phyloP scores from a whole-genome alignment of 2,888 invertebrate genomes.

The Linhomoeus sp. region DNA sequence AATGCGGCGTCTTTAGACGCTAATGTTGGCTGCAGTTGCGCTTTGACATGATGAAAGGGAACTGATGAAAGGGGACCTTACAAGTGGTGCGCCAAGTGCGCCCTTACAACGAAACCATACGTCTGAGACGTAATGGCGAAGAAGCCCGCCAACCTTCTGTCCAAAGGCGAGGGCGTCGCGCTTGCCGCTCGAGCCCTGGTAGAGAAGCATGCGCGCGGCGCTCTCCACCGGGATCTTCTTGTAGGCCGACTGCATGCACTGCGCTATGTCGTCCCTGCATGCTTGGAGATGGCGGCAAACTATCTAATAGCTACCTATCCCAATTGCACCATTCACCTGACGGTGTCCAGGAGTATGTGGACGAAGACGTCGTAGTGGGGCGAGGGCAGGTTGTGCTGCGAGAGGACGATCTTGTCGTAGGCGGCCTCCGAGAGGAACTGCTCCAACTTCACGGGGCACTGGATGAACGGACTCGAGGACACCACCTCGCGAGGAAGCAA shows the following conservation, averaged over 20 bases:
- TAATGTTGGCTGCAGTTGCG: too few species aligned
- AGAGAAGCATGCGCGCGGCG: slow-evolving; percentile 68
- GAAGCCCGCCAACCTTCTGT: too few species aligned
- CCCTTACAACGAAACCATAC: too few species aligned
- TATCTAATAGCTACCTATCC: slow-evolving; percentile 1
- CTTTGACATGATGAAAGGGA: too few species aligned
- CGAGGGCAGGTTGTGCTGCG: slow-evolving; percentile 84
- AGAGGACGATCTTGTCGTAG: slow-evolving; percentile 80
- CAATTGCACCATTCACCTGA: slow-evolving; percentile 38
- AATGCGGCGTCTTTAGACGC: too few species aligned
- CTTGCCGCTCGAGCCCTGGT: slow-evolving; percentile 42
- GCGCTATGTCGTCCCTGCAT: slow-evolving; percentile 63
- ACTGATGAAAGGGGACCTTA: too few species aligned
- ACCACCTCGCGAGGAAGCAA: slow-evolving; percentile 72
- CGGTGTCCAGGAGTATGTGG: slow-evolving; percentile 80
- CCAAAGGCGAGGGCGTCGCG: too few species aligned
- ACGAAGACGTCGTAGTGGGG: slow-evolving; percentile 88
- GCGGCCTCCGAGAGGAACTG: slow-evolving; percentile 98
- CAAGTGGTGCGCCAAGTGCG: too few species aligned
- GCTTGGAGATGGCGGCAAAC: background rate
- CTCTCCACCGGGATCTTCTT: slow-evolving; percentile 65
- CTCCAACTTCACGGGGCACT: slow-evolving; percentile 80
- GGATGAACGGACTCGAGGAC: slow-evolving; percentile 74
- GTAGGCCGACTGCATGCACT: slow-evolving; percentile 89
- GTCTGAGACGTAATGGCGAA: too few species aligned